These are phyloP conservation scores for Amiota mariae DNA, from an alignment of 2,888 invertebrate species.

Conservation along the genomic window DNA sequence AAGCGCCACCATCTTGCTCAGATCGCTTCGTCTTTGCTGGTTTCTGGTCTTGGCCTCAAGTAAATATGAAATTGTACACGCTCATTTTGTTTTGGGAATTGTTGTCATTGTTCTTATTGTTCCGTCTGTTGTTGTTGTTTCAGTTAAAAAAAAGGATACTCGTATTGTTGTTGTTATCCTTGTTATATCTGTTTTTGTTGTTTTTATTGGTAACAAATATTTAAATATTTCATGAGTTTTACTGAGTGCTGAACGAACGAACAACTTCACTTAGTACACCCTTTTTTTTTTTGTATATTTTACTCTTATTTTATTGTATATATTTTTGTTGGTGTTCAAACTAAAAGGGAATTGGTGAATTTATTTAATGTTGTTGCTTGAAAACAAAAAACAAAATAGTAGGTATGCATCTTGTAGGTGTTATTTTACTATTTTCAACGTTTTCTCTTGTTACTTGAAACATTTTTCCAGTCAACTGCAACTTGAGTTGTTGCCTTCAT, in stretches of 20 bases:
- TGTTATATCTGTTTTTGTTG: conserved; percentile 29
- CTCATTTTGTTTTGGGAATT: conserved; percentile 53
- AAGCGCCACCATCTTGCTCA: background rate
- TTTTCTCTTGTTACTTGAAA: too few relatives aligned
- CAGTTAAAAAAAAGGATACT: too few relatives aligned
- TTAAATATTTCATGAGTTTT: conserved; percentile 56
- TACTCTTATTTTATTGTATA: too few relatives aligned
- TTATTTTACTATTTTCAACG: background rate
- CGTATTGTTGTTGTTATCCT: conserved; percentile 36
- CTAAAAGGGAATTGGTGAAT: too few relatives aligned
- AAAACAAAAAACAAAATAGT: too few relatives aligned
- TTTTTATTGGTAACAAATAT: conserved; percentile 52
- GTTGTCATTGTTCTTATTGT: conserved; percentile 52
- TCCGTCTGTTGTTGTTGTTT: conserved; percentile 37
- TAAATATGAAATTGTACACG: conserved; percentile 53
- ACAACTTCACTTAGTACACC: background rate
- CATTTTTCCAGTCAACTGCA: too few relatives aligned
- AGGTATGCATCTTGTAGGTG: background rate
- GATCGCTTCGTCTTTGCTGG: conserved; percentile 6
- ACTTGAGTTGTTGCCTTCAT: too few relatives aligned
- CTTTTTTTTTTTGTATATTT: background rate
- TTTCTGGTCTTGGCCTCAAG: conserved; percentile 28
- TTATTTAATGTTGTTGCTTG: too few relatives aligned
- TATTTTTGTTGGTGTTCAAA: too few relatives aligned
- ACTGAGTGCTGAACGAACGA: background rate